Percentiles rank a stretch among this genome's conserved stretches.
Conservation (phyloP, 2,113 vertebrate species). For the Colinus virginianus region DNA sequence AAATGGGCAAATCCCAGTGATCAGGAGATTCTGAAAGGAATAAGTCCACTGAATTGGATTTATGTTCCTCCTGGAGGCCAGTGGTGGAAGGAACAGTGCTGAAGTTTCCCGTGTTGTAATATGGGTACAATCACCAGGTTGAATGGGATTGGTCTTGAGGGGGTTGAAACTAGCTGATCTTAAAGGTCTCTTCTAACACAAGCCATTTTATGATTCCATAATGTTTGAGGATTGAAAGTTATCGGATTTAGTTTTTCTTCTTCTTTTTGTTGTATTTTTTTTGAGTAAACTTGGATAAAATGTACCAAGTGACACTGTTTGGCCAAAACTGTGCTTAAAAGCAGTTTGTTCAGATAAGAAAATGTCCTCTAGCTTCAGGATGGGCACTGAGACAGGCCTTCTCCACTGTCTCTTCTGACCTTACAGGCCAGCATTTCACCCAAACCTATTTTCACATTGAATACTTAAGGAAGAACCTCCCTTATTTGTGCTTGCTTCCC, state of each 20-base stretch:
- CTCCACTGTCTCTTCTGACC: neutral
- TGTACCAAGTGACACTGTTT: neutral
- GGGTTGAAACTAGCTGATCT: too few relatives aligned
- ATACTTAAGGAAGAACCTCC: neutral
- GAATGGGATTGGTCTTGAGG: too few relatives aligned
- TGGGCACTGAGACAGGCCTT: neutral
- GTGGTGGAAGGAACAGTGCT: neutral
- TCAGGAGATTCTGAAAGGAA: neutral
- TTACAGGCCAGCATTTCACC: neutral
- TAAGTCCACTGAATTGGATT: neutral
- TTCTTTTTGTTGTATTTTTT: neutral
- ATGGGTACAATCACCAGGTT: too few relatives aligned
- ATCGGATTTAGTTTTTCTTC: neutral
- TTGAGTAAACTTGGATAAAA: fast-evolving
- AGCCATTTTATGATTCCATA: neutral
- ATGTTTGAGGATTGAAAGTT: fast-evolving
- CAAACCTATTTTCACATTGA: neutral
- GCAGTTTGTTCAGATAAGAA: neutral
- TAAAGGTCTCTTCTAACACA: too few relatives aligned
- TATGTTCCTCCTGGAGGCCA: neutral
- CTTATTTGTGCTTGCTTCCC: neutral
- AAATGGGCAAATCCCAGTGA: neutral
- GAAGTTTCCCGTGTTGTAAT: neutral
- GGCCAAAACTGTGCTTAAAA: neutral
- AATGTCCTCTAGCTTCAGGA: neutral